Evolutionary conservation across 1,140 invertebrate species (phyloP).

Genomic region (Cephus cinctus): DNA sequence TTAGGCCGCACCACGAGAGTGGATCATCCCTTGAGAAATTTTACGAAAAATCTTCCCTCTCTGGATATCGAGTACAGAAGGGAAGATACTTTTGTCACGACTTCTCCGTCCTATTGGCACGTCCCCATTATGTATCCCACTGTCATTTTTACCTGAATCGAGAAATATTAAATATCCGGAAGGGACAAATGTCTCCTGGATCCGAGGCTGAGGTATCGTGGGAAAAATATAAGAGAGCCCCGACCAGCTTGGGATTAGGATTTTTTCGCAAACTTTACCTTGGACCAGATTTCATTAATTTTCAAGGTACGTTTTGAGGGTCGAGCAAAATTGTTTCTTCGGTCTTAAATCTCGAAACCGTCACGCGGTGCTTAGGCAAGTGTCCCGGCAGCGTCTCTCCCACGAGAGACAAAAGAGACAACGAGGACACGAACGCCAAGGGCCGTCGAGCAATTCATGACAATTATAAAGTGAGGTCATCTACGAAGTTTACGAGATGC

Average conservation of each 20-base stretch:
- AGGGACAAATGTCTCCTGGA: constrained; percentile 8
- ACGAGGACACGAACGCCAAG: constrained; percentile 1
- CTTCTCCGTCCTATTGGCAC: constrained; percentile 5
- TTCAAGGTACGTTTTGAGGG: too few relatives aligned
- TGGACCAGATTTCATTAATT: too few relatives aligned
- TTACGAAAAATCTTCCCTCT: constrained; percentile 9
- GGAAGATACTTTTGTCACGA: constrained; percentile 16
- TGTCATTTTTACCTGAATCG: constrained; percentile 23
- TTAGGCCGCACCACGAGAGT: too few relatives aligned
- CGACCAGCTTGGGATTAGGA: too few relatives aligned
- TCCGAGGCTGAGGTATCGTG: constrained; percentile 18
- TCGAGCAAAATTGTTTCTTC: too few relatives aligned
- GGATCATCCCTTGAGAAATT: too few relatives aligned
- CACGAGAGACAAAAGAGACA: too few relatives aligned
- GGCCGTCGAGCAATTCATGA: constrained; percentile 47
- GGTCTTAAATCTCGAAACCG: too few relatives aligned
- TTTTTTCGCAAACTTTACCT: too few relatives aligned
- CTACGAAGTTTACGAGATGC: constrained; percentile 54
- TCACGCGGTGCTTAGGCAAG: too few relatives aligned
- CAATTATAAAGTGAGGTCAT: constrained; percentile 58
- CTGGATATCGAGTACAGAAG: too few relatives aligned
- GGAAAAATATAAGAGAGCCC: constrained; percentile 19
- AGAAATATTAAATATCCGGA: constrained; percentile 18
- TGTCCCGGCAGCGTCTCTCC: too few relatives aligned
- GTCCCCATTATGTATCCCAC: constrained; percentile 10